Evolutionary conservation across 2,888 invertebrate genomes (phyloP), one percentile per base, ranked within the genome.

Genomic region (Agonopterix arenella): DNA sequence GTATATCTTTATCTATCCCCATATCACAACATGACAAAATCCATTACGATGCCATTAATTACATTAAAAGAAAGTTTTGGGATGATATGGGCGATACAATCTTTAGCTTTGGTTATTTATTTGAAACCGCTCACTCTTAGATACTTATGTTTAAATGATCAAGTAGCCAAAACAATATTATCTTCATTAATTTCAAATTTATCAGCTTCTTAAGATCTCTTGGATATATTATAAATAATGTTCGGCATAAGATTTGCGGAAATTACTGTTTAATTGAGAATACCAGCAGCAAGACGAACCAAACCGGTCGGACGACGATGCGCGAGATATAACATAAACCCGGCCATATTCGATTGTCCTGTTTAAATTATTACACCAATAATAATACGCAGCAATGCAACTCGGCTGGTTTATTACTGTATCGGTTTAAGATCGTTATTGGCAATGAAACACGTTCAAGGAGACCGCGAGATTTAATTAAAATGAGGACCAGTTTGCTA

Each of bases 211-310:
- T 28, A 28, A 28, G 28, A 28, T 28, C 28, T 28, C 28, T 28
- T 28, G 5, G 7, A 28, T 28, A 28, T 28, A 28, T 28, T 28
- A 5, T 58, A 52, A 60, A 61, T 67, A 67, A 61, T 56, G 55
- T 54, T 54, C 46, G 51, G 55, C 49, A 49, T 53, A 55, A 51
- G 60, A 60, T 65, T 70, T 70, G 68, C 68, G 67, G 70, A 72
- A 66, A 75, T 73, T 67, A 61, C 57, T 59, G 52, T 65, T 60
- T 73, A 70, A 72, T 75, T 73, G 68, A 63, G 53, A 58, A 62
- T 60, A 57, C 28, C 60, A 59, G 59, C 28, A 28, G 59, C 58
- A 53, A 53, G 46, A 36, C 50, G 55, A 49, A 9, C 51, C 28
- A 36, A 50, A 55, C 47, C 51, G 43, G 49, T 50, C 28, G 4